Evolutionary conservation across 2,888 invertebrate species (phyloP).

Genomic region (Cantharis rustica): DNA sequence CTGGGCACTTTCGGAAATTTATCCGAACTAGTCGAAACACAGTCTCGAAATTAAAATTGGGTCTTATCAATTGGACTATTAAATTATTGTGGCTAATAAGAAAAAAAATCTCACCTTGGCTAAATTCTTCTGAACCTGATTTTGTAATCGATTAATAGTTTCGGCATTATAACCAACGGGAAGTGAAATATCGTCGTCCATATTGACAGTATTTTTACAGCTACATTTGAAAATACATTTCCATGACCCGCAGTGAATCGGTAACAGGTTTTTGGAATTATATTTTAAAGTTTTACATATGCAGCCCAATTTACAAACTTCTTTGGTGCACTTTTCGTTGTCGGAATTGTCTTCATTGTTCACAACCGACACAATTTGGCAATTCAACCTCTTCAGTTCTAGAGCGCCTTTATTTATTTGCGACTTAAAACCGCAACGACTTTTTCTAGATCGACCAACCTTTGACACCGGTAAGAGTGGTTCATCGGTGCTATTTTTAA

Average conservation of each 20-base stretch:
- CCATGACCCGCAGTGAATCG: slow-evolving; percentile 65
- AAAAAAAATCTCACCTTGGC: slow-evolving; percentile 55
- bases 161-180: slow-evolving; percentile 45
- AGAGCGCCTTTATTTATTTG: slow-evolving; percentile 36
- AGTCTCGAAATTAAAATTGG: too few species aligned
- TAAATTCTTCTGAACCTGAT: slow-evolving; percentile 60
- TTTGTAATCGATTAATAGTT: slow-evolving; percentile 54
- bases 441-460: slow-evolving; percentile 4
- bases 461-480: neutral
- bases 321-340: slow-evolving; percentile 57
- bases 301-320: slow-evolving; percentile 68
- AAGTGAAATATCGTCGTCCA: slow-evolving; percentile 38
- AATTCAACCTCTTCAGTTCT: slow-evolving; percentile 68
- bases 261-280: slow-evolving; percentile 47
- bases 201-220: slow-evolving; percentile 49
- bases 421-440: slow-evolving; percentile 10
- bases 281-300: slow-evolving; percentile 65
- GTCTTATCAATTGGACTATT: too few species aligned
- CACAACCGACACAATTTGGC: slow-evolving; percentile 65
- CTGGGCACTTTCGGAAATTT: too few species aligned
- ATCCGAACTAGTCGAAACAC: too few species aligned
- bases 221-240: slow-evolving; percentile 66
- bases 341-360: slow-evolving; percentile 47
- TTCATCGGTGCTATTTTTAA: slow-evolving; percentile 39
- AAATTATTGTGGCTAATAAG: too few species aligned